Conservation (phyloP, 2,113 vertebrate species). For the Pygoscelis antarcticus region DNA sequence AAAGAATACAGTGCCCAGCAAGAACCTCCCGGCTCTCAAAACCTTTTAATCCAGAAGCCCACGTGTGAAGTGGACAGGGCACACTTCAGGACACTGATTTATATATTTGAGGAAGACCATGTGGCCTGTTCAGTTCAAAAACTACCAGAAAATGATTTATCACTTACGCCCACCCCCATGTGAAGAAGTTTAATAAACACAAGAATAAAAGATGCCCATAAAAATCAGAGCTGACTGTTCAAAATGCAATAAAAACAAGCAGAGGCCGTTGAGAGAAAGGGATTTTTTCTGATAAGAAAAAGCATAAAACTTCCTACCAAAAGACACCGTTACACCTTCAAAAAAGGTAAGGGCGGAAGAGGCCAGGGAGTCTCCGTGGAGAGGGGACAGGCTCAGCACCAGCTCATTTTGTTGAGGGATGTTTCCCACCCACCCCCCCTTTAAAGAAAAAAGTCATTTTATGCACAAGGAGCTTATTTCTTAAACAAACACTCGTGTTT, state of each 20-base stretch:
- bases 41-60: background rate
- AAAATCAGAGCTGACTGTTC: constrained; percentile 63
- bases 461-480: constrained; percentile 82
- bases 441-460: constrained; percentile 68
- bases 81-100: background rate
- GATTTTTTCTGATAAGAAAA: constrained; percentile 34
- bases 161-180: background rate
- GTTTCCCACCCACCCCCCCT: background rate
- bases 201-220: constrained; percentile 57
- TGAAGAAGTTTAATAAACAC: constrained; percentile 66
- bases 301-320: constrained; percentile 27
- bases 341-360: background rate
- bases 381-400: background rate
- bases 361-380: background rate
- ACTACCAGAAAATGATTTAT: constrained; percentile 25
- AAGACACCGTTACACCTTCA: background rate
- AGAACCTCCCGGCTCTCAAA: background rate
- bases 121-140: background rate
- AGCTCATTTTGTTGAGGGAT: constrained; percentile 43
- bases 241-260: constrained; percentile 55
- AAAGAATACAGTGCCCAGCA: background rate
- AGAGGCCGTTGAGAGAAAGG: background rate
- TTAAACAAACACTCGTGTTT: constrained; percentile 87
- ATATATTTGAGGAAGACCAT: background rate
- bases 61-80: background rate